These are phyloP conservation scores for Drosophila guanche DNA, from an alignment of 1,140 invertebrate species.

Conservation along the genomic window DNA sequence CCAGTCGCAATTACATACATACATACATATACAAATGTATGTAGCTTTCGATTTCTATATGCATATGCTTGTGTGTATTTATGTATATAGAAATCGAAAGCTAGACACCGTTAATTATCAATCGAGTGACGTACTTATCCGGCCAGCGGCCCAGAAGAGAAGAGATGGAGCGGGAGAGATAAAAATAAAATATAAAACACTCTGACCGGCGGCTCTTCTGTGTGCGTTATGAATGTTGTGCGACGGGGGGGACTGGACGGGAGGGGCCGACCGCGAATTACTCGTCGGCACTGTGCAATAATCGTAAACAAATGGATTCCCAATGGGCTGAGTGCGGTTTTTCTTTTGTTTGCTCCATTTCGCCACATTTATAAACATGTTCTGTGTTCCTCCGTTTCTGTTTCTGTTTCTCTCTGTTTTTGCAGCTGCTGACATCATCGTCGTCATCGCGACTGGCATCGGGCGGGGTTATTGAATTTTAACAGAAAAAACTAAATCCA, in stretches of 20 bases:
- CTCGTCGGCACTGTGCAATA: slow-evolving; percentile 48
- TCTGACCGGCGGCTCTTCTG: neutral
- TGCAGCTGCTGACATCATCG: slow-evolving; percentile 68
- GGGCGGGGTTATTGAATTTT: slow-evolving; percentile 64
- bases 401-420: slow-evolving; percentile 19
- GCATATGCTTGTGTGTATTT: slow-evolving; percentile 6
- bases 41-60: neutral
- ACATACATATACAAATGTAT: slow-evolving; percentile 9
- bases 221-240: slow-evolving; percentile 16
- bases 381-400: neutral
- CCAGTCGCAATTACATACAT: slow-evolving; percentile 30
- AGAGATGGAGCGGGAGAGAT: slow-evolving; percentile 20
- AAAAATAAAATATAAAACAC: slow-evolving; percentile 22
- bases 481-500: slow-evolving; percentile 26
- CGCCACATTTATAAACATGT: slow-evolving; percentile 60
- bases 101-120: slow-evolving; percentile 69
- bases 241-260: neutral
- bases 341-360: slow-evolving; percentile 18
- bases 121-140: slow-evolving; percentile 65
- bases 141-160: slow-evolving; percentile 11
- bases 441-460: slow-evolving; percentile 19
- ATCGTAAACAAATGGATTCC: slow-evolving; percentile 67
- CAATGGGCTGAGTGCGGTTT: slow-evolving; percentile 26
- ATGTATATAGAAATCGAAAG: slow-evolving; percentile 62
- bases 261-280: slow-evolving; percentile 44